Base-by-base conservation (phyloP, 35 echinoderm and acorn worm genomes). In the Apostichopus californicus region DNA sequence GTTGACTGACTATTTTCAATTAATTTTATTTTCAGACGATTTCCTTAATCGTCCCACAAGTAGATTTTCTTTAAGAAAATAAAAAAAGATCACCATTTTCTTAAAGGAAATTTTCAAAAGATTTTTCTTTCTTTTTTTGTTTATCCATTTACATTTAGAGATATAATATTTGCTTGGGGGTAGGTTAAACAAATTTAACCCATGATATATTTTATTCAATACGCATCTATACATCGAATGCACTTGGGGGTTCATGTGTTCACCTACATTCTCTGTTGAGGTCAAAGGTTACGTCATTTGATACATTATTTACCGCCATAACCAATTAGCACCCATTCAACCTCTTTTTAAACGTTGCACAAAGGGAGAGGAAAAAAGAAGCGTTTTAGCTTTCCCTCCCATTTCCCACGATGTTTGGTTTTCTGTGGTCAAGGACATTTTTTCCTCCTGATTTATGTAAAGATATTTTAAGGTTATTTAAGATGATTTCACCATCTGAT, bases 381-480 rank as follows among this genome's bases (percentile, higher is more conserved):
- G 17, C 14, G 15, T 75, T 73, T 75, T 75, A 2, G 1, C 71
- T 20, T 75, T 18, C 21, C 71, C 71, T 75, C 71, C 71, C 21
- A 75, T 75, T 75, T 75, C 71, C 71, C 71, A 75, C 71, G 71
- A 75, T 75, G 71, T 75, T 75, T 75, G 12, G 71, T 75, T 75
- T 18, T 75, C 71, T 18, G n/a, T 75, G 20, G 71, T 75, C 71
- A 75, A 75, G 71, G 71, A 75, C 71, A 75, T 18, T 22, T 75
- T 20, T 75, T 7, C 14, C 14, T 18, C 11, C 18, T 68, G 64
- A 68, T 68, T 68, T 18, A 68, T 14, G 64, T 46, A 46, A 18
- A 11, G 64, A 18, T 18, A 68, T 14, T 68, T 68, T 14, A 68
- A 68, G 18, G 11, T 75, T 75, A 75, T 75, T 75, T 18, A 75